Conservation (phyloP, 2,888 invertebrate species). For the Philopedon plagiatum region DNA sequence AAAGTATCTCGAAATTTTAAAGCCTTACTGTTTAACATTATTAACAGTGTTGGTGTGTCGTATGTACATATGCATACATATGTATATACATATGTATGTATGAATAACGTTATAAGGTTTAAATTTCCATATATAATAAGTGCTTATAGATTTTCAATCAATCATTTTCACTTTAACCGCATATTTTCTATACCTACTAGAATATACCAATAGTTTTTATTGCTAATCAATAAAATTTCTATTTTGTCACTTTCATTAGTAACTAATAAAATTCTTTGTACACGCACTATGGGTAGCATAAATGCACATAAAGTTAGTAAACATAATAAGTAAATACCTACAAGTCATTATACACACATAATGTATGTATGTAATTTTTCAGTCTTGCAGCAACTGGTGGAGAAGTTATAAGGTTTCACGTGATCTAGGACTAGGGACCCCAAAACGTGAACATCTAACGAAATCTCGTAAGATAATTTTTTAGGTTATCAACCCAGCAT, state of each 20-base stretch:
- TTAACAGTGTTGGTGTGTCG: no score
- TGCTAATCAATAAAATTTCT: constrained; percentile 24
- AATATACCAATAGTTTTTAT: constrained; percentile 13
- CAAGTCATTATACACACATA: neutral
- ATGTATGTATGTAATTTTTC: no score
- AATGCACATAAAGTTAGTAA: neutral
- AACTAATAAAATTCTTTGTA: constrained; percentile 12
- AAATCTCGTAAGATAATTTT: no score
- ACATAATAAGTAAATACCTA: neutral
- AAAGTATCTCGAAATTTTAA: no score
- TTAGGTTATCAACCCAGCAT: no score
- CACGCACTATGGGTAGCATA: neutral
- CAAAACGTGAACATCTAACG: no score
- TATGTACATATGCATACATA: constrained; percentile 11
- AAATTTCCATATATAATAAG: neutral
- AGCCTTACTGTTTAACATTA: neutral
- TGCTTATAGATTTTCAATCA: constrained; percentile 33
- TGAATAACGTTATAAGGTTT: neutral
- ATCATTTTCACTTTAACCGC: constrained; percentile 40
- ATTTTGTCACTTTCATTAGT: constrained; percentile 35
- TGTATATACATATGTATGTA: constrained; percentile 10
- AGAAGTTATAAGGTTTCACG: no score
- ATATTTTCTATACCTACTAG: constrained; percentile 30
- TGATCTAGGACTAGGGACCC: no score
- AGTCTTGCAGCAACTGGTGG: no score